Percentiles rank a stretch among this genome's conserved stretches.
Evolutionary conservation across 1,140 invertebrate species (phyloP).

Genomic region (Teleopsis dalmanni): DNA sequence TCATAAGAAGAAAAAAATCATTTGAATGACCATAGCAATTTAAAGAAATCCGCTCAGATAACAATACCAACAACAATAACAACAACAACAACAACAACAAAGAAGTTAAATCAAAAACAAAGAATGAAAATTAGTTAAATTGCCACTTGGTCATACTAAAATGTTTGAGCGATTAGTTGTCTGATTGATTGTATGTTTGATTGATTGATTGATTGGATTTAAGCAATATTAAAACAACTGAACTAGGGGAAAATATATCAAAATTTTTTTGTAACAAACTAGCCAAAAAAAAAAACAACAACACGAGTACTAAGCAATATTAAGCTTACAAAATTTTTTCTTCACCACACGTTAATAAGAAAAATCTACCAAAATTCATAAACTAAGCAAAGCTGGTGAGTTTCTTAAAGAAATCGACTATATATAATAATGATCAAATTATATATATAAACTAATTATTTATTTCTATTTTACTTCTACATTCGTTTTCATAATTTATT

Average conservation of each 20-base stretch:
- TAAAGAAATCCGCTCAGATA: slow-evolving; percentile 3
- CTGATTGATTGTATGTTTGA: no score
- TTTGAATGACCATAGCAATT: slow-evolving; percentile 5
- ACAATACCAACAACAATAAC: background rate
- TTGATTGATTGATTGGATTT: no score
- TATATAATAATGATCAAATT: background rate
- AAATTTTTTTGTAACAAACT: no score
- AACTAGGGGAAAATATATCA: no score
- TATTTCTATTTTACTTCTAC: background rate
- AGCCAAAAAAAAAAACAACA: background rate
- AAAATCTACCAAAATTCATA: slow-evolving; percentile 45
- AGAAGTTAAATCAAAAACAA: no score
- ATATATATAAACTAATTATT: background rate
- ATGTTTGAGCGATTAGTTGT: no score
- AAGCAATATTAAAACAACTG: no score
- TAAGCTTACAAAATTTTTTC: slow-evolving; percentile 18
- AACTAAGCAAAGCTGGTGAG: slow-evolving; percentile 42
- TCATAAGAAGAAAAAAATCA: no score
- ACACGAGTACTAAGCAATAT: background rate
- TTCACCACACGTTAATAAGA: slow-evolving; percentile 18
- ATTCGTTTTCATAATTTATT: background rate
- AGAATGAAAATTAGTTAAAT: no score
- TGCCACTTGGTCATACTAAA: background rate
- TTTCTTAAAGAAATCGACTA: background rate
- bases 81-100: background rate